Conservation (phyloP, 1,140 invertebrate species). For the Lepeophtheirus salmonis region DNA sequence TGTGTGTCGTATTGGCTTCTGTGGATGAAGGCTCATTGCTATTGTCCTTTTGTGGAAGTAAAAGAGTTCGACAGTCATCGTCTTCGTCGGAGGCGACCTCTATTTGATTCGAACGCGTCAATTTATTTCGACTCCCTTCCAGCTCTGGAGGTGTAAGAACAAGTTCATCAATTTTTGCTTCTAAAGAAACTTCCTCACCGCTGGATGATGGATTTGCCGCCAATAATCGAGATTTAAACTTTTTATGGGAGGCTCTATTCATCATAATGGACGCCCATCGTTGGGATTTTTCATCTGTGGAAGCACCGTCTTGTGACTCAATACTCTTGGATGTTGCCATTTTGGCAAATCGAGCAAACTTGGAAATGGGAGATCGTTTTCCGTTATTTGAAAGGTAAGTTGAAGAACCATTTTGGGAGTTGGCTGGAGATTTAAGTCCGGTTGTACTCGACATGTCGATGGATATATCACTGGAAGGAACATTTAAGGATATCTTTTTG, state of each 20-base stretch:
- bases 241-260: not conserved
- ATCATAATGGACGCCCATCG: not conserved
- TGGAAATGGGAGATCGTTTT: not conserved
- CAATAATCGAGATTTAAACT: not conserved
- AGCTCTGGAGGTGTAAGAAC: not conserved
- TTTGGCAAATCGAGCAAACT: not conserved
- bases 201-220: not conserved
- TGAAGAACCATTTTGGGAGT: not conserved
- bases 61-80: not conserved
- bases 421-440: constrained; percentile 19
- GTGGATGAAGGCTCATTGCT: not conserved
- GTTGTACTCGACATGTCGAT: constrained; percentile 21
- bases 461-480: constrained; percentile 1
- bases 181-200: not conserved
- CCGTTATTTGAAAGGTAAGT: not conserved
- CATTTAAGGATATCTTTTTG: constrained; percentile 12
- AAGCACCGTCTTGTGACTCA: not conserved
- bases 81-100: not conserved
- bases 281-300: not conserved
- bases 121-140: not conserved
- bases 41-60: not conserved
- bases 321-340: not conserved
- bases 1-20: not conserved
- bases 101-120: not conserved
- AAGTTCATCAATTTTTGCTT: not conserved